Evolutionary conservation across 1,140 invertebrate species (phyloP), one percentile per base, ranked within the genome.

Genomic region (Pinna nobilis): DNA sequence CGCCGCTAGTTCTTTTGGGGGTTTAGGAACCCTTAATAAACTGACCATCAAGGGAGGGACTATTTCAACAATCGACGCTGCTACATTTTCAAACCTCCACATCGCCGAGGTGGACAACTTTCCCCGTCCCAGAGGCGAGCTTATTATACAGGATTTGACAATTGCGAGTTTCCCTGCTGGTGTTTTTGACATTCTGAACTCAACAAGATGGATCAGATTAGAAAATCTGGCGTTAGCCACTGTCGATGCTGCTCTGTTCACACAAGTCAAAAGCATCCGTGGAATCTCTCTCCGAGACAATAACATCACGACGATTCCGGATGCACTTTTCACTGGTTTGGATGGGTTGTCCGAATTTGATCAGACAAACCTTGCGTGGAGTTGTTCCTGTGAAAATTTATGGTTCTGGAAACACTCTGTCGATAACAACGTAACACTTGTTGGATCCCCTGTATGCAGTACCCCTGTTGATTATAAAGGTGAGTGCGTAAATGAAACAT

Each of bases 1-100:
- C 2, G 37, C 53, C 7, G 44, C 68, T 15, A 47, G 41, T 2
- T 30, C 37, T 20, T 70, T 70, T 28, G 15, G 25, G 1, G 68
- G 53, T 37, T 49, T 70, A 13, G 44, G 23, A 13, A 49, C 53
- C 15, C 47, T 70, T 5, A 51, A 60, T 28, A 61, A 39, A 23
- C 68, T 70, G 5, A 61, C 39, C 13, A 70, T 70, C 18, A 41
- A 47, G 4, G 71, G 71, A n/a, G 71, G 71, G 23, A 67, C 35
- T 28, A 67, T 74, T 3, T 39, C 64, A 5, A 23, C 64, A 13
- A 32, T 74, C 32, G 35, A 44, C 39, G 23, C 55, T 33, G 57
- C 18, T 7, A 61, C 51, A 33, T 59, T 74, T 37, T 53, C 64
- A 0, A 49, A 57, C 25, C 41, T 74, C 18, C 25, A 20, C 13